Conservation (phyloP, 2,888 invertebrate species). For the Cremastinae sp. region DNA sequence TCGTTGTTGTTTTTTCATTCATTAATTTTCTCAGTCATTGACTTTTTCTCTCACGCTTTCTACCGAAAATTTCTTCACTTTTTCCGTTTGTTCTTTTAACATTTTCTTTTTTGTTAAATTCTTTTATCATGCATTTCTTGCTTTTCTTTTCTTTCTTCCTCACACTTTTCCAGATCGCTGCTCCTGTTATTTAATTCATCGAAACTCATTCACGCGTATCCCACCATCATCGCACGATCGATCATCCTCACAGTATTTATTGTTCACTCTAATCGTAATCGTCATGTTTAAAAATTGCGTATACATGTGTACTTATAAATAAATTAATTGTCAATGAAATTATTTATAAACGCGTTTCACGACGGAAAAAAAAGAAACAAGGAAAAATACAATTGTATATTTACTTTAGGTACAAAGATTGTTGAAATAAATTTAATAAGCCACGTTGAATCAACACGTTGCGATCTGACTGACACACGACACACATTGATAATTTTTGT, state of each 20-base stretch:
- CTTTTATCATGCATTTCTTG: not conserved
- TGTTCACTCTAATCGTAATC: slow-evolving; percentile 52
- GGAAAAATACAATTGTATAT: slow-evolving; percentile 58
- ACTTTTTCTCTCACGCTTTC: slow-evolving; percentile 11
- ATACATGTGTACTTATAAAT: slow-evolving; percentile 8
- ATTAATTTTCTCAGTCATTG: not conserved
- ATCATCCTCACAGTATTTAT: slow-evolving; percentile 67
- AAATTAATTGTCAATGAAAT: slow-evolving; percentile 37
- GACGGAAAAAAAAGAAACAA: slow-evolving; percentile 31
- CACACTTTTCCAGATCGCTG: slow-evolving; percentile 12
- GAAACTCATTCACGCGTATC: slow-evolving; percentile 44
- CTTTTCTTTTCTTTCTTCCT: slow-evolving; percentile 1
- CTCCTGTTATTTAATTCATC: slow-evolving; percentile 41
- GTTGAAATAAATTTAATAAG: slow-evolving; percentile 54
- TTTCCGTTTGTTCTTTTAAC: slow-evolving; percentile 6
- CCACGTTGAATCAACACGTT: slow-evolving; percentile 4
- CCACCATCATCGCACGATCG: slow-evolving; percentile 64
- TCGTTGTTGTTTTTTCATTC: slow-evolving; percentile 2
- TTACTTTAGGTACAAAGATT: slow-evolving; percentile 50
- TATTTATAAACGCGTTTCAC: slow-evolving; percentile 31
- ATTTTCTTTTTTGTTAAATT: slow-evolving; percentile 19
- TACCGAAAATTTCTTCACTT: slow-evolving; percentile 4
- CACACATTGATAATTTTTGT: slow-evolving; percentile 2
- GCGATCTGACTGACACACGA: not conserved
- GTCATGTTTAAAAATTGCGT: slow-evolving; percentile 29